These are phyloP conservation scores for Casuarius casuarius DNA, from an alignment of 2,113 vertebrate genomes.

Conservation along the genomic window DNA sequence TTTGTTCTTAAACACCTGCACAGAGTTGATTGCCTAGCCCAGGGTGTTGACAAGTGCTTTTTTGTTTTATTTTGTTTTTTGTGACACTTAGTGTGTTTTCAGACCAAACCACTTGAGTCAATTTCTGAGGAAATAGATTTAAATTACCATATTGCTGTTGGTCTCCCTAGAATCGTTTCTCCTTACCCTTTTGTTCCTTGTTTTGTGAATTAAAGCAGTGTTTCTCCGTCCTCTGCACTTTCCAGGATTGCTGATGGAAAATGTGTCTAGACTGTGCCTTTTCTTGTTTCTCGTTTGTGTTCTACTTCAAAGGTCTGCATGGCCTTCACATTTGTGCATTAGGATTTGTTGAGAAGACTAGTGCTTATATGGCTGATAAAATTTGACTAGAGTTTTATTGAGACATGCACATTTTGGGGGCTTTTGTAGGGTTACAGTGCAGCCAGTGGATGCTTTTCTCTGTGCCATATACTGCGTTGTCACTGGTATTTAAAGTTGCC, in stretches of 20 bases:
- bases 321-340: neutral
- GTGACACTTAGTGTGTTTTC: neutral
- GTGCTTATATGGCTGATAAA: neutral
- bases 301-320: neutral
- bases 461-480: neutral
- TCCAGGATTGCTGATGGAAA: neutral
- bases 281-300: neutral
- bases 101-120: neutral
- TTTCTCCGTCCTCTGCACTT: neutral
- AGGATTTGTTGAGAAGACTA: neutral
- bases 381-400: neutral
- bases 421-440: neutral
- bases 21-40: neutral
- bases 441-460: neutral
- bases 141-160: neutral
- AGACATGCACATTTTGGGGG: neutral
- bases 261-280: neutral
- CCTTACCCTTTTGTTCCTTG: neutral
- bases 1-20: neutral
- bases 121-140: neutral
- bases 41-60: neutral
- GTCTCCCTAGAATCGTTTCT: neutral
- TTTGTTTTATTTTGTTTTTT: too few species aligned
- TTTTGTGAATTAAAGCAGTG: neutral
- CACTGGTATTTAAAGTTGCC: neutral